A percentile compares a stretch with the other conserved stretches of the same genome.
phyloP scores from a whole-genome alignment of 2,113 vertebrate genomes.

The Nymphicus hollandicus region DNA sequence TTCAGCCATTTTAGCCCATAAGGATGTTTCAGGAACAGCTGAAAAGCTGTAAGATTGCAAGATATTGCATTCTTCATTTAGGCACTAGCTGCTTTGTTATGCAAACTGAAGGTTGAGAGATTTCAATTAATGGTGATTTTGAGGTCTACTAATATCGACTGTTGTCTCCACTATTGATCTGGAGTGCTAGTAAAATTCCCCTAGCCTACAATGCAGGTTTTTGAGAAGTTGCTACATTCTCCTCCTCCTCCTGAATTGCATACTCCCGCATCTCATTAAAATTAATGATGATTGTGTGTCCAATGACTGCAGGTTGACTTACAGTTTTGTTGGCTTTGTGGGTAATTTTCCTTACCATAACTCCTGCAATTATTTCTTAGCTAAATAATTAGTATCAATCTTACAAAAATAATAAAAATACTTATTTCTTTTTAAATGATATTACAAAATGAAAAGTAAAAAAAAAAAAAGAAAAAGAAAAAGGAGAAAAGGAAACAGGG shows the following conservation, averaged over 20 bases:
- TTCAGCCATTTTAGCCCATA: neutral
- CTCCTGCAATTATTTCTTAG: slow-evolving; percentile 37
- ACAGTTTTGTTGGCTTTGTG: slow-evolving; percentile 40
- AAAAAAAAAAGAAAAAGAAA: neutral
- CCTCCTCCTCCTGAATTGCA: neutral
- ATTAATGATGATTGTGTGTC: slow-evolving; percentile 42
- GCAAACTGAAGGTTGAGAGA: slow-evolving; percentile 46
- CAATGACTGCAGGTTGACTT: neutral
- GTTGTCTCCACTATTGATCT: slow-evolving; percentile 65
- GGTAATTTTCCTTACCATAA: slow-evolving; percentile 12
- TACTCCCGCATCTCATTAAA: slow-evolving; percentile 60
- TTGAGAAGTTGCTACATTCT: neutral
- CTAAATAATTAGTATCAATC: slow-evolving; percentile 60
- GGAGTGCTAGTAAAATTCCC: slow-evolving; percentile 54
- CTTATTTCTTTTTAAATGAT: slow-evolving; percentile 21
- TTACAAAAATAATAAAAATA: slow-evolving; percentile 32
- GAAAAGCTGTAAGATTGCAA: neutral
- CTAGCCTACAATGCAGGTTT: neutral
- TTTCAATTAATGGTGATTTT: slow-evolving; percentile 62
- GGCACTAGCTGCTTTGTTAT: slow-evolving; percentile 35
- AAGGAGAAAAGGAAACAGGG: neutral
- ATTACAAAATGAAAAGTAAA: neutral
- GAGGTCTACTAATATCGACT: slow-evolving; percentile 64
- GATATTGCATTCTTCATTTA: neutral
- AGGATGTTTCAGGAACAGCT: neutral